Conservation (phyloP, 2,797 vertebrate genomes). For the Peromyscus aztecus region DNA sequence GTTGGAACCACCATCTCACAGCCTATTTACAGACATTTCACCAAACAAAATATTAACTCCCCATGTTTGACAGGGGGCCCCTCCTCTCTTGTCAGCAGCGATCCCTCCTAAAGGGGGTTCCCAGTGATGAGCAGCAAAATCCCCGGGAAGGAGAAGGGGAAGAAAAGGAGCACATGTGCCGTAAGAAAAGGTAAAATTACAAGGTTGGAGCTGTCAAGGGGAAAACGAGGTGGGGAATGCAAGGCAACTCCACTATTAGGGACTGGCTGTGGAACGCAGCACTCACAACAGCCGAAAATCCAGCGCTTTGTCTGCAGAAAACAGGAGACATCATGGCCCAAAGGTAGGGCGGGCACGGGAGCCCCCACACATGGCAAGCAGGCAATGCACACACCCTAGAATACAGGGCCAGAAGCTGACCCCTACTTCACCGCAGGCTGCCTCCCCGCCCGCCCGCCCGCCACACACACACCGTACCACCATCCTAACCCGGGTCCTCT, state of each 20-base stretch:
- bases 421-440: not conserved
- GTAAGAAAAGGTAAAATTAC: constrained; percentile 83
- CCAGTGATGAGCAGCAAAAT: constrained; percentile 71
- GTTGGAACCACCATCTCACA: not conserved
- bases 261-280: constrained; percentile 57
- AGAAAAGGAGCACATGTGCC: constrained; percentile 47
- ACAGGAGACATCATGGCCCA: not conserved
- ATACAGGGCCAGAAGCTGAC: not conserved
- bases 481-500: not conserved
- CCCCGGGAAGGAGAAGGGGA: constrained; percentile 64
- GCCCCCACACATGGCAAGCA: not conserved
- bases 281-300: constrained; percentile 67
- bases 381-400: not conserved
- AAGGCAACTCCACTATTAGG: constrained; percentile 79
- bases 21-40: constrained; percentile 80
- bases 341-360: constrained; percentile 4
- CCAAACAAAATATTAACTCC: constrained; percentile 81
- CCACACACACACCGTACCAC: not conserved
- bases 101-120: constrained; percentile 70
- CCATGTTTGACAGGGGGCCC: constrained; percentile 80
- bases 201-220: constrained; percentile 84
- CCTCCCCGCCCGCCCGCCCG: rapidly evolving
- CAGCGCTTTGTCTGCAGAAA: constrained; percentile 67
- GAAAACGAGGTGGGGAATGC: not conserved
- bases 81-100: constrained; percentile 78